phyloP scores from a whole-genome alignment of 2,888 invertebrate genomes.

The Watsonalla binaria region DNA sequence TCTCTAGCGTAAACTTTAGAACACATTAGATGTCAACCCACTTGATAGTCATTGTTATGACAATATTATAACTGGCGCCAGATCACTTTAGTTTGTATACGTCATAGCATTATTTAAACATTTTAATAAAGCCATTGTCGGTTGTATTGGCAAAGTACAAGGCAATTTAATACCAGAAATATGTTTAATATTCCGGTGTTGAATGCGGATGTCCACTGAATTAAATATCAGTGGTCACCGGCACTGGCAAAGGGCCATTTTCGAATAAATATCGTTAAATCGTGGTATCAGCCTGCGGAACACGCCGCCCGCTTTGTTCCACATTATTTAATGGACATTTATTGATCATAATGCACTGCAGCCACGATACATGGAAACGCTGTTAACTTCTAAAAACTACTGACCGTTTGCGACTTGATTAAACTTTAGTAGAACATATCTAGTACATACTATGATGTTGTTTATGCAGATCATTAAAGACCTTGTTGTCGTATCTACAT shows the following conservation, averaged over 20 bases:
- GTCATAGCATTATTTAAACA: background rate
- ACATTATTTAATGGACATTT: conserved; percentile 18
- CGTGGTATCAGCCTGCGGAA: conserved; percentile 3
- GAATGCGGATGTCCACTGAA: conserved; percentile 13
- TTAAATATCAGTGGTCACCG: conserved; percentile 23
- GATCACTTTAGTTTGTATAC: background rate
- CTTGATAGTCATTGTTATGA: background rate
- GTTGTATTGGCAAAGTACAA: background rate
- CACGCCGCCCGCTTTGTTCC: conserved; percentile 8
- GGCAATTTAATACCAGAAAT: conserved; percentile 1
- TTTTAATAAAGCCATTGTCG: background rate
- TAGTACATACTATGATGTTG: background rate
- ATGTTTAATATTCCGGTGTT: conserved; percentile 2
- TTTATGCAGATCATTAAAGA: background rate
- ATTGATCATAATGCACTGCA: conserved; percentile 17
- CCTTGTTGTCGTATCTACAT: background rate
- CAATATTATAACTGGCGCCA: background rate
- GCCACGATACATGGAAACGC: conserved; percentile 21
- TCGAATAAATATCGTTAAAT: conserved; percentile 9
- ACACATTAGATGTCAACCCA: background rate
- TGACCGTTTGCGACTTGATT: conserved; percentile 13
- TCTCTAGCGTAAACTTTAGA: too few species aligned
- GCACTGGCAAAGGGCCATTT: conserved; percentile 12
- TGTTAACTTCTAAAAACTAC: conserved; percentile 20
- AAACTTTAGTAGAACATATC: background rate